phyloP scores from a whole-genome alignment of 2,113 vertebrate species.

The Carettochelys insculpta region DNA sequence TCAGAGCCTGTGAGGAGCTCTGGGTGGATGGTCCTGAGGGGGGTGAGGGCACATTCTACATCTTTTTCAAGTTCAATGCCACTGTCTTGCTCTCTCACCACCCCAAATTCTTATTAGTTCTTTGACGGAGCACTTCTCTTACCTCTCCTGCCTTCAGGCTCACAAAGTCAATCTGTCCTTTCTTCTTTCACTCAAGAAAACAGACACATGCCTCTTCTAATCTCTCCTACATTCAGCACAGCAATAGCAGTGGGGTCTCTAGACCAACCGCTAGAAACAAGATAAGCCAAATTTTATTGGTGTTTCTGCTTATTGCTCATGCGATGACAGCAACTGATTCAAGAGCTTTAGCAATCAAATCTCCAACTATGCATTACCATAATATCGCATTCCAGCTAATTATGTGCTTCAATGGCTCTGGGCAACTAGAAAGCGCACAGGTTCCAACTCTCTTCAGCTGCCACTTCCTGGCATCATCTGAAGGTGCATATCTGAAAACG shows the following conservation, averaged over 20 bases:
- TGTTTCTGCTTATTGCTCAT: neutral
- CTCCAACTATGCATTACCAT: neutral
- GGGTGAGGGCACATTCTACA: neutral
- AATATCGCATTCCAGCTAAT: neutral
- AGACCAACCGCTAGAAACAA: neutral
- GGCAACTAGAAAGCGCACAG: neutral
- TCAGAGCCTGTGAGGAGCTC: neutral
- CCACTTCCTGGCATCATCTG: neutral
- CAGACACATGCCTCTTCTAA: neutral
- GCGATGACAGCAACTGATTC: neutral
- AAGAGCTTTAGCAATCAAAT: neutral
- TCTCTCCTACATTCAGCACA: neutral
- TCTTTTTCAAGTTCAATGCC: neutral
- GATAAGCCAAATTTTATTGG: neutral
- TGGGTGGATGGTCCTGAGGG: neutral
- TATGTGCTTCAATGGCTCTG: neutral
- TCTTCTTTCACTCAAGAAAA: neutral
- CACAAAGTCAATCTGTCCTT: neutral
- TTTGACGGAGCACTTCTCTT: neutral
- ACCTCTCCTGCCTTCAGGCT: neutral
- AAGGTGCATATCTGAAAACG: neutral
- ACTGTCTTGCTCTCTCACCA: neutral
- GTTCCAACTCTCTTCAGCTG: neutral
- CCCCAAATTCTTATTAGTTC: fast-evolving
- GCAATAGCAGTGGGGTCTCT: neutral